Evolutionary conservation across 2,888 invertebrate genomes (phyloP).

Genomic region (Noctua comes): DNA sequence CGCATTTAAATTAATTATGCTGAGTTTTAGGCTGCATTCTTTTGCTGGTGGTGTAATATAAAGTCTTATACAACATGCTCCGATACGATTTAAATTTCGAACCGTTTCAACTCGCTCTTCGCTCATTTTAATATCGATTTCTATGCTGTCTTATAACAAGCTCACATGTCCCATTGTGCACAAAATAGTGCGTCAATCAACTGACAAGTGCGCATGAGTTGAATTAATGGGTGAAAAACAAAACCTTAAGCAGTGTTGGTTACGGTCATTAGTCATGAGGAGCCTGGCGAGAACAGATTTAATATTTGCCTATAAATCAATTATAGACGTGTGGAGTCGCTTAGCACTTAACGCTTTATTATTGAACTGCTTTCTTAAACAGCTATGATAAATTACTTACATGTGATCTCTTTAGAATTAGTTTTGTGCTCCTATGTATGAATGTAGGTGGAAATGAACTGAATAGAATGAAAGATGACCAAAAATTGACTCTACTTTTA

Average conservation of each 20-base stretch:
- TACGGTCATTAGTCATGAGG: constrained; percentile 83
- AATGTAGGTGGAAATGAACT: constrained; percentile 2
- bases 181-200: constrained; percentile 82
- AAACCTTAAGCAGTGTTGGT: constrained; percentile 80
- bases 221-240: constrained; percentile 81
- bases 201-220: constrained; percentile 74
- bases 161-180: constrained; percentile 68
- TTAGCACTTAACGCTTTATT: constrained; percentile 82
- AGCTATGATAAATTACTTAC: constrained; percentile 78
- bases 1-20: constrained; percentile 68
- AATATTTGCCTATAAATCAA: constrained; percentile 90
- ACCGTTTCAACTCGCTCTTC: constrained; percentile 4
- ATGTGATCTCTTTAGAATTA: constrained; percentile 63
- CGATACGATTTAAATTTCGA: constrained; percentile 29
- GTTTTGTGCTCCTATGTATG: constrained; percentile 21
- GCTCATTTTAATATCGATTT: constrained; percentile 38
- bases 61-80: constrained; percentile 26
- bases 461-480: neutral
- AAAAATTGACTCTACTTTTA: neutral
- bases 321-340: constrained; percentile 83
- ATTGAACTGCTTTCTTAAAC: constrained; percentile 80
- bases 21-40: constrained; percentile 56
- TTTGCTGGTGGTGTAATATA: constrained; percentile 25
- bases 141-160: constrained; percentile 44
- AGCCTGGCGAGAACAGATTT: constrained; percentile 87